Base-by-base conservation (phyloP, 2,888 invertebrate species). In the Iphiclides podalirius region DNA sequence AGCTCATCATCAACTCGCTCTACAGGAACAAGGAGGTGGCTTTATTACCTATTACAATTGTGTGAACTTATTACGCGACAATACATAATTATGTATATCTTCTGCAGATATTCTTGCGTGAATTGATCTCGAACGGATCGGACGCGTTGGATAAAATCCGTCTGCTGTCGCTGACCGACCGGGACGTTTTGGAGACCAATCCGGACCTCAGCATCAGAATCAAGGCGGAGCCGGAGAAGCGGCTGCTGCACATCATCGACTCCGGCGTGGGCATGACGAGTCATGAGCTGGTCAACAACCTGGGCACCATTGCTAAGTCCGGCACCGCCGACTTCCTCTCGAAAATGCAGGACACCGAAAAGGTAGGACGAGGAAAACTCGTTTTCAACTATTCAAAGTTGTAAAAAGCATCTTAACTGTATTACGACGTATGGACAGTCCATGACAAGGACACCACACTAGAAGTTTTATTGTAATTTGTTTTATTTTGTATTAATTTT, bases 81-180 rank as follows among this genome's bases (percentile, higher is more conserved):
- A n/a, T n/a, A n/a, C 20, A 20, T 20, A 20, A 20, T 4, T 20
- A 20, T 20, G 3, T 20, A 20, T 20, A 15, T 26, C 16, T 15
- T 6, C 80, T 34, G 1, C 84, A 94, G 93, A 98, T 99, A 65
- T 99, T 98, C 93, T 90, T 99, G 53, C 92, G 99, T 70, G 99
- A 99, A 89, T 90, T 99, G 77, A 99, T 99, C 71, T 99, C 99
- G 0, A 99, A 99, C 89, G 99, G 98, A 0, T 99, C 99, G 0
- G 99, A 99, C 90, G 99, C 99, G 34, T 90, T 99, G 58, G 99
- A 99, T 86, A 99, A 99, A 84, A 98, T 99, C 67, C 93, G 99
- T 15, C 91, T 99, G 62, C 79, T 99, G 52, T 95, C 98, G 1
- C 89, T 99, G 46, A 99, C 99, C 0, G 94, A 98, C 67, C 93